Evolutionary conservation across 2,888 invertebrate species (phyloP), one percentile per base, ranked within the genome.

Genomic region (Rhamnusium bicolor): DNA sequence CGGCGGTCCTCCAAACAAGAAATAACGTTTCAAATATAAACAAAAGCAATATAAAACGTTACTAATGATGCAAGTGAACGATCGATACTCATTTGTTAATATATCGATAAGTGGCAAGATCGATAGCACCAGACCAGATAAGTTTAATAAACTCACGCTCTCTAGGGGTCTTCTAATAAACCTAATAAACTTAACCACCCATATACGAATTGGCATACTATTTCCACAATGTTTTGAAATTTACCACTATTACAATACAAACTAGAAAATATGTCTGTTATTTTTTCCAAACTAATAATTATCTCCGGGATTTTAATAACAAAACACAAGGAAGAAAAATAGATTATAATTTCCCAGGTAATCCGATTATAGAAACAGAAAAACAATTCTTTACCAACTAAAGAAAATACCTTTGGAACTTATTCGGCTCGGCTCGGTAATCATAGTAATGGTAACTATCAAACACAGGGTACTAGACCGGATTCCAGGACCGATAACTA

Each of bases 51-150:
- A 70, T 71, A 75, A 77, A 75, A 75, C 71, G 67, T 73, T 77
- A 62, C 75, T 77, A 77, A 79, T 77, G 77, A 75, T 79, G 69
- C 69, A 58, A 58, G 46, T 72, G 70, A 72, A 81, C 79, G 77
- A 79, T 81, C 80, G 74, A 71, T 72, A 72, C 74, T 76, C 80
- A 82, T 82, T 83, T 81, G 80, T 82, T 81, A 80, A 75, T 80
- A 75, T 77, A 81, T 80, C 78, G 79, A 78, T 81, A 78, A 75
- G 76, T 79, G 80, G 80, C 80, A 77, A 75, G 80, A 71, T 65
- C 66, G 70, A 78, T 78, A 66, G 71, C 53, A 53, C 32, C 32
- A 54, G 53, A 53, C 32, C 32, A 54, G 53, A 65, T 53, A 53
- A 40, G 65, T 65, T 65, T 65, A 65, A 65, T 53, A 65, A 65